Base-by-base conservation (phyloP, 2,113 vertebrate species). In the Toxotes jaculatrix region DNA sequence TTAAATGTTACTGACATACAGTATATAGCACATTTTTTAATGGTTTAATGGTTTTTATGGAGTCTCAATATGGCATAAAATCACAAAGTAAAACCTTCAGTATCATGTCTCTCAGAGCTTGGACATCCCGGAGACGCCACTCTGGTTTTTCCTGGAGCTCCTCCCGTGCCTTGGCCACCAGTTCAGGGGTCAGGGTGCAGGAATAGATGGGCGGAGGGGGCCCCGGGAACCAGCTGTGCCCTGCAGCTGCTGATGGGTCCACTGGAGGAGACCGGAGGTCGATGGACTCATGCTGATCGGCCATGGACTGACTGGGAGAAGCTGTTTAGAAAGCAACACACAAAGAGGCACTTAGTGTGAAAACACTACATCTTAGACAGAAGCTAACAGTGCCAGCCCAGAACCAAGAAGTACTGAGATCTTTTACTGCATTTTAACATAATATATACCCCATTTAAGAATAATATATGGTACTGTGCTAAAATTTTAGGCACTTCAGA, bases 121-220 rank as follows among this genome's bases (percentile, higher is more conserved):
- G 98, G 27, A 97, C 97, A 1, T 99, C 98, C 0, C 98, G 96
- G 0, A 99, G 96, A 57, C 98, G 93, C 98, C 98, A 99, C 32
- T 99, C 98, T 0, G 98, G 98, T 82, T 99, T 99, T 92, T 99
- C 98, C 89, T 99, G 98, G 11, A 99, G 96, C 91, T 99, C 97
- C 63, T 98, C 98, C 23, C 97, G 94, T 32, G 98, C 98, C 84
- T 99, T 99, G 89, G 96, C 95, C 82, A 98, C 93, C 79, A 99
- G 96, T 5, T 97, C 97, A 0, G 97, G 96, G 1, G 96, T 97
- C 84, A 99, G 93, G 0, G 95, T 96, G 86, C 98, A 99, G 66
- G 96, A 94, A 4, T 99, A 99, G 78, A 92, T 91, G 42, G 95
- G 95, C 0, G 96, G 95, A 2, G 92, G 94, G 0, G 95, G 94